phyloP scores from a whole-genome alignment of 1,140 invertebrate species.

The Drosophila truncata region DNA sequence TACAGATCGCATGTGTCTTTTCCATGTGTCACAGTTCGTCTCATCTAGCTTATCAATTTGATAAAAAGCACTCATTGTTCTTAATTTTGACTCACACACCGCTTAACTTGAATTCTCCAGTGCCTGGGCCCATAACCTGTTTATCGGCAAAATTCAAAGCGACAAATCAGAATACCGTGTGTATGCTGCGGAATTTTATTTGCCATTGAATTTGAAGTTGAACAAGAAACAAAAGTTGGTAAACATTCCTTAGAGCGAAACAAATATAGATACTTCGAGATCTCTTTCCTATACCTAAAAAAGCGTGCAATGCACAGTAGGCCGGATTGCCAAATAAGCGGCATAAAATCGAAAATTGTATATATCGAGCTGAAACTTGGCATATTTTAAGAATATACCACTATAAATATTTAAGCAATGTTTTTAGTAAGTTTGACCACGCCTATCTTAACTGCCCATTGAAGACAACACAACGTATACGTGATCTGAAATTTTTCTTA shows the following conservation, averaged over 20 bases:
- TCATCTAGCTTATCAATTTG: slow-evolving; percentile 18
- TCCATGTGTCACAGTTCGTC: slow-evolving; percentile 19
- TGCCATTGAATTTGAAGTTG: neutral
- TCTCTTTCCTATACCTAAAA: too few species aligned
- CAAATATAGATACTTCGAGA: too few species aligned
- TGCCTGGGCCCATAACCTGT: neutral
- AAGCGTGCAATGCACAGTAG: too few species aligned
- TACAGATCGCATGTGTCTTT: slow-evolving; percentile 9
- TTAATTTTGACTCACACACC: neutral
- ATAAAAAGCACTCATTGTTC: slow-evolving; percentile 22
- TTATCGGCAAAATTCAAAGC: neutral
- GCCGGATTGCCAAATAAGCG: too few species aligned
- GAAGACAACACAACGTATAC: too few species aligned
- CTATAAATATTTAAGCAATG: too few species aligned
- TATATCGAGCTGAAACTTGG: too few species aligned
- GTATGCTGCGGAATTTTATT: neutral
- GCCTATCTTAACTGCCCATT: too few species aligned
- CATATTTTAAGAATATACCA: too few species aligned
- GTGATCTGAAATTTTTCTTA: too few species aligned
- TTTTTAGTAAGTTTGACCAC: too few species aligned
- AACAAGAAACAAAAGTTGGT: neutral
- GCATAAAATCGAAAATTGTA: too few species aligned
- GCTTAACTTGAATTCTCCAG: neutral
- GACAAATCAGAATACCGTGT: neutral
- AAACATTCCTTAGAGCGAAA: neutral